Conservation (phyloP, 2,113 vertebrate genomes). For the Petrocephalus zakoni region DNA sequence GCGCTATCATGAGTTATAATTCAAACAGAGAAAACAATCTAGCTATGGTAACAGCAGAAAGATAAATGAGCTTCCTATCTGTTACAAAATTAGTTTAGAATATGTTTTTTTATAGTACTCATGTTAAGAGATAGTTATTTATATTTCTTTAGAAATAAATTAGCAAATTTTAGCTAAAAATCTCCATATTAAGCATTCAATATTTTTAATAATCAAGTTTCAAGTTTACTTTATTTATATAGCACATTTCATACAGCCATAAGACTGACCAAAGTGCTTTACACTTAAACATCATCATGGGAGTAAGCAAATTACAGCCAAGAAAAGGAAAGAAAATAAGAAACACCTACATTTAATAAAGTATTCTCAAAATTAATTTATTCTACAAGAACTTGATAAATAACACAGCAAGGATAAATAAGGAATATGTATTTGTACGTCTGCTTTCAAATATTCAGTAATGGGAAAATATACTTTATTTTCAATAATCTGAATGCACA, state of each 20-base stretch:
- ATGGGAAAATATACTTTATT: not conserved
- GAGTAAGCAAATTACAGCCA: too few species aligned
- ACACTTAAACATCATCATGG: too few species aligned
- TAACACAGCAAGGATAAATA: not conserved
- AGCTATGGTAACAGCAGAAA: not conserved
- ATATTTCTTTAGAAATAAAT: not conserved
- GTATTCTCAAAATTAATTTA: not conserved
- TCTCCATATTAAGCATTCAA: not conserved
- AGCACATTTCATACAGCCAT: too few species aligned
- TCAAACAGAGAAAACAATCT: not conserved
- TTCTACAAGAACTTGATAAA: not conserved
- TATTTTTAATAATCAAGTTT: not conserved
- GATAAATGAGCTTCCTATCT: not conserved
- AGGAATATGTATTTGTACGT: not conserved
- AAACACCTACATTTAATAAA: too few species aligned
- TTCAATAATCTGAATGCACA: not conserved
- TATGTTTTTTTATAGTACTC: not conserved
- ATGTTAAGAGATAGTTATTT: not conserved
- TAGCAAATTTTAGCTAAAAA: not conserved
- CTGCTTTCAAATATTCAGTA: not conserved
- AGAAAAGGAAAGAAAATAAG: too few species aligned
- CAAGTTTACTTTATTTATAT: too few species aligned
- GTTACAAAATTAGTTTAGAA: not conserved
- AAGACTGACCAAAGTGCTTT: too few species aligned
- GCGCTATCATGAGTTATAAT: not conserved